Base-by-base conservation (phyloP, 2,113 vertebrate genomes). In the Platycercus adscitus region DNA sequence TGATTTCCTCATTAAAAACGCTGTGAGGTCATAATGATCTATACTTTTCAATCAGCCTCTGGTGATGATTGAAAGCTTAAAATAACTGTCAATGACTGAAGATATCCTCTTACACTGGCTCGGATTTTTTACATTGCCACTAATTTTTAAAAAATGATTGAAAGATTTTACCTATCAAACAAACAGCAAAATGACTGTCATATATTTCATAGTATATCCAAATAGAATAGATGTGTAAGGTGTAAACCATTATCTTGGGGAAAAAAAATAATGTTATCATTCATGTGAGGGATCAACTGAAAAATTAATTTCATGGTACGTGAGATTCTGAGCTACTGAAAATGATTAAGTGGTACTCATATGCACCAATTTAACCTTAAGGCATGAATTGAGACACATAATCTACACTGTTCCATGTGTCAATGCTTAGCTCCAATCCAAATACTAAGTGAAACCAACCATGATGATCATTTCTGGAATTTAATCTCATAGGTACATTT, bases 1-100 rank as follows among this genome's bases (percentile, higher is more conserved):
- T 93, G 41, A 93, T 88, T 95, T 93, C 37, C 46, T 96, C 83
- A 90, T 94, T 93, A 95, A 91, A 93, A 92, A 91, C 55, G 44
- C 28, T 37, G 37, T 91, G 89, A 90, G 53, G 73, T 94, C 72
- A 89, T 35, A 93, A 82, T 53, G 43, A 93, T 86, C 41, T 71
- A 70, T 83, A 88, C 37, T 95, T 81, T 87, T 88, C 92, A 92
- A n/a, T 90, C 86, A 92, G 60, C 20, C 37, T 77, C 58, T 66
- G 41, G 58, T 44, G 43, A 81, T 72, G 73, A 95, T 2, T 79
- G 64, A 86, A 95, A 93, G 41, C 53, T 88, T 84, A 71, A 46
- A 86, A 61, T 17, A 73, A 33, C 19, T 78, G 50, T 88, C 75
- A 95, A 43, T 78, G 89, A 85, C 41, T 73, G 70, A 85, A 76